phyloP scores from a whole-genome alignment of 2,888 invertebrate genomes.

The Trichacis sp. region DNA sequence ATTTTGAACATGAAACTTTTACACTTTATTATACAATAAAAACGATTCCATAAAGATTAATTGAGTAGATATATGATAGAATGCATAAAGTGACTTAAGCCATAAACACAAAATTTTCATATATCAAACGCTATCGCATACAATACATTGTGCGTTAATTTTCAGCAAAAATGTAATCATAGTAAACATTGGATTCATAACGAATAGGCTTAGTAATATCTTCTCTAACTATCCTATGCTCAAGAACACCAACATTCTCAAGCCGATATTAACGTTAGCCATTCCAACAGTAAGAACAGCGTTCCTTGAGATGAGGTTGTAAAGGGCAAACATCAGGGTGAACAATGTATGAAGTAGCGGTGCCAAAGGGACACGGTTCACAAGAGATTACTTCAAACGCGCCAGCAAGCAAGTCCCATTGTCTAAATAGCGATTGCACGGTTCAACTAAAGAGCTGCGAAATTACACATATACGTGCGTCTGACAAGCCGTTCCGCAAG shows the following conservation, averaged over 20 bases:
- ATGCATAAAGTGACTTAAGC: no score
- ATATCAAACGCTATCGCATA: no score
- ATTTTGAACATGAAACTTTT: no score
- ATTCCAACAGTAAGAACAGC: constrained; percentile 33
- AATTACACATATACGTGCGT: constrained; percentile 50
- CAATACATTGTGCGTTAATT: no score
- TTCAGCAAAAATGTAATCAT: no score
- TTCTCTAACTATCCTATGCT: no score
- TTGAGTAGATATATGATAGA: no score
- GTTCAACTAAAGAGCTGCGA: constrained; percentile 52
- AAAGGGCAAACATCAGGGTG: constrained; percentile 60
- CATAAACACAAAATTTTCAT: no score
- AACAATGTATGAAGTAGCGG: constrained; percentile 65
- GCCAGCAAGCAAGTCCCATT: constrained; percentile 64
- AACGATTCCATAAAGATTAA: no score
- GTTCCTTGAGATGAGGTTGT: constrained; percentile 57
- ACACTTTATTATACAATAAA: no score
- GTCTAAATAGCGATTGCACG: constrained; percentile 64
- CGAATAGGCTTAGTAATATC: no score
- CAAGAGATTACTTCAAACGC: constrained; percentile 66
- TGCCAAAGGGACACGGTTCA: constrained; percentile 62
- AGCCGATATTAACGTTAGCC: constrained; percentile 66
- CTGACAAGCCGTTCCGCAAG: constrained; percentile 32
- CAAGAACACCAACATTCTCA: constrained; percentile 24
- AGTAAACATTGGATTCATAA: no score